Conservation (phyloP, 2,797 vertebrate species). For the Myotis daubentonii region DNA sequence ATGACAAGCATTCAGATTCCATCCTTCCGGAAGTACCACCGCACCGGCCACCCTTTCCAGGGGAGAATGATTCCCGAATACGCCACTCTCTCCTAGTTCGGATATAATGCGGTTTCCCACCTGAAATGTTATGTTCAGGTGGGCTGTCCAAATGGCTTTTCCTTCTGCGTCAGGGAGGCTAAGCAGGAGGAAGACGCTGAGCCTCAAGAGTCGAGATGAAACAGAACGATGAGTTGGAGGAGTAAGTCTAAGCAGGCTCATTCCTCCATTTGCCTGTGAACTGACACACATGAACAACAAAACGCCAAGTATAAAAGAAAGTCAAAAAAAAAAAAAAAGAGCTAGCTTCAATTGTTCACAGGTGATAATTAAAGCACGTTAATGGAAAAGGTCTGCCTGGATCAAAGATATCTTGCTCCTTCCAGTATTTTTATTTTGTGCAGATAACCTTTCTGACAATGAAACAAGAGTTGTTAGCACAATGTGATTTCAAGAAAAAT, state of each 20-base stretch:
- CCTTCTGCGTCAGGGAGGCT: slow-evolving; percentile 48
- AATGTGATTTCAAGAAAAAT: slow-evolving; percentile 68
- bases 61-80: slow-evolving; percentile 75
- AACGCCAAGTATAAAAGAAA: slow-evolving; percentile 57
- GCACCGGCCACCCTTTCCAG: slow-evolving; percentile 68
- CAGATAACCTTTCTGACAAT: slow-evolving; percentile 57
- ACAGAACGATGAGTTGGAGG: slow-evolving; percentile 18
- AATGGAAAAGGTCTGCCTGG: slow-evolving; percentile 26
- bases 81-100: slow-evolving; percentile 60
- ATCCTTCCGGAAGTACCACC: slow-evolving; percentile 57
- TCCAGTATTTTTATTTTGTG: slow-evolving; percentile 59
- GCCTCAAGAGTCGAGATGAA: slow-evolving; percentile 16
- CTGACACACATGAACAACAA: slow-evolving; percentile 45
- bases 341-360: neutral
- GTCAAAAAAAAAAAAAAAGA: neutral
- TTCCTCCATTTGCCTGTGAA: slow-evolving; percentile 43
- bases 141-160: slow-evolving; percentile 37
- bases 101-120: slow-evolving; percentile 70
- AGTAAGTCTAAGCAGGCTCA: slow-evolving; percentile 40
- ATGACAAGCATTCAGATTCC: slow-evolving; percentile 53
- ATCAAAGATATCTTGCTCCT: slow-evolving; percentile 40
- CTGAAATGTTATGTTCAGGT: slow-evolving; percentile 70
- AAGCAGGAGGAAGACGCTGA: slow-evolving; percentile 66
- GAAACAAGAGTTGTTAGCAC: slow-evolving; percentile 47
- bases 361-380: neutral